Base-by-base conservation (phyloP, 2,888 invertebrate species). In the Protodeltote pygarga region DNA sequence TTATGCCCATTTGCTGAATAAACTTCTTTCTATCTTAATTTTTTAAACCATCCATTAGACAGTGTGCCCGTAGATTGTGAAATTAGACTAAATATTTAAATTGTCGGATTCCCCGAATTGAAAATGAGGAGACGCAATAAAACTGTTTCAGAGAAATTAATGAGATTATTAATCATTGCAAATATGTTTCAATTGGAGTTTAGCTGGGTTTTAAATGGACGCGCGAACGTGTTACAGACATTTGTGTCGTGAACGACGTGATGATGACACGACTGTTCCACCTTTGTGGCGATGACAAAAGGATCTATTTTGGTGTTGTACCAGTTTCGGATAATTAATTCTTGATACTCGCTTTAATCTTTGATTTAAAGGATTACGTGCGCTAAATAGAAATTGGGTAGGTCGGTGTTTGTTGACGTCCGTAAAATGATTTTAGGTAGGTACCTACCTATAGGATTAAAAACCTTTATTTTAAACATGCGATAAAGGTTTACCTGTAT, bases 151-250 rank as follows among this genome's bases (percentile, higher is more conserved):
- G 14, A 41, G 25, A 62, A n/a, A 65, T 65, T 62, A 65, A 65
- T 71, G 53, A 49, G 23, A 37, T 44, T 55, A 63, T 69, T 63
- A 71, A 67, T 73, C 65, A 66, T 61, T 48, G 52, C 21, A 52
- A 57, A 66, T 38, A 49, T 53, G 53, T 71, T 65, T 70, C 59
- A 65, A 70, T 67, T 67, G 47, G 44, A 38, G 31, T 41, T 66
- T 69, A 73, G 71, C 69, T 11, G 24, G 20, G 50, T 52, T 61
- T 71, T 74, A 75, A 71, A 55, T 49, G 39, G 31, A 29, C 13
- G 31, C 38, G 51, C 49, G 53, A 58, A 44, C 24, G 44, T n/a
- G n/a, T n/a, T n/a, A n/a, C n/a, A 44, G 34, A 55, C 37, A 19
- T 44, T 40, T 32, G 31, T 39, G 50, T 64, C 68, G 41, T 55